Base-by-base conservation (phyloP, 2,888 invertebrate species). In the Cerceris ruficornis region DNA sequence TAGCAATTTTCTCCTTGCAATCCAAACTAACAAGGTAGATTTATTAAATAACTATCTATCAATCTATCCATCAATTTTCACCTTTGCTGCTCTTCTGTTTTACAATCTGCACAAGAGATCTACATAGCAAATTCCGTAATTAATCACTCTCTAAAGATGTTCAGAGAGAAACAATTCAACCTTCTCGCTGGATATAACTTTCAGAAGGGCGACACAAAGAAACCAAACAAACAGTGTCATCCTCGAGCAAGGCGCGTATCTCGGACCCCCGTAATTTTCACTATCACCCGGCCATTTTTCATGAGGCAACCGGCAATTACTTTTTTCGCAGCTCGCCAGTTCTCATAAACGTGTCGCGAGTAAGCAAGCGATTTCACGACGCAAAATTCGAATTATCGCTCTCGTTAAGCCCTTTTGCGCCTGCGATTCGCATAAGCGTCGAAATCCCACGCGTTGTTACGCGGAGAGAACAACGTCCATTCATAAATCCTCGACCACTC, bases 361-460 rank as follows among this genome's bases (percentile, higher is more conserved):
- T 14, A 57, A 49, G 49, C 11, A 14, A 15, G 9, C 39, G 13
- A 58, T 77, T 65, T 28, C 55, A 17, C 46, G 46, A 52, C 52
- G 50, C 41, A 43, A 49, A 70, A 75, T 71, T 46, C n/a, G 55
- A 75, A 79, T 67, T 54, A 62, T 70, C 58, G 66, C 61, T 57
- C 66, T 77, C 66, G 65, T 72, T 72, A 69, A 62, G 14, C 52
- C 52, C 28, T 28, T 28, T 28, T 28, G 41, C 39, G 49, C 49
- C 28, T 15, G 13, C 43, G 42, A 54, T 50, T 28, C 50, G 11
- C 28, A 54, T 14, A 14, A 17, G 46, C 6, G 43, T 15, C 41
- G 43, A 55, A 75, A 50, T 50, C 61, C 57, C 57, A 58, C 39
- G n/a, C n/a, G 13, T 17, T 6, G 50, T 13, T 50, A 52, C 28